Evolutionary conservation across 2,113 vertebrate genomes (phyloP).

Genomic region (Cebus imitator): DNA sequence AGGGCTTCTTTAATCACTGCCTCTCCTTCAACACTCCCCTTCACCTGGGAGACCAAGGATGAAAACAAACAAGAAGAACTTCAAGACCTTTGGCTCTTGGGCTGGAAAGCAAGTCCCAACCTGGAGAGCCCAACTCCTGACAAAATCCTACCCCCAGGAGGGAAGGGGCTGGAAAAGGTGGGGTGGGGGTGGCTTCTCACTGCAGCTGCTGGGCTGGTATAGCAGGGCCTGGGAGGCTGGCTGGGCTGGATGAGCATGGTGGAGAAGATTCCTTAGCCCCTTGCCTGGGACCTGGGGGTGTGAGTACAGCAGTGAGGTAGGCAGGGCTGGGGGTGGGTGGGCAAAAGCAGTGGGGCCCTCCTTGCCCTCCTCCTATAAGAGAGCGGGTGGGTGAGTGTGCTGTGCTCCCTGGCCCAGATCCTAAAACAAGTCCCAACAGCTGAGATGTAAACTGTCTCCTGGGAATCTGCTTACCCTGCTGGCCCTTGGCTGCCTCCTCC

Average conservation of each 20-base stretch:
- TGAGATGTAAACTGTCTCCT: conserved; percentile 71
- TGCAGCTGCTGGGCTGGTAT: not conserved
- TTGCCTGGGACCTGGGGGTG: not conserved
- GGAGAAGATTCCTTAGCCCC: not conserved
- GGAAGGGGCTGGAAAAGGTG: conserved; percentile 13
- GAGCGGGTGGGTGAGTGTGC: conserved; percentile 55
- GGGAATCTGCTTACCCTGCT: conserved; percentile 70
- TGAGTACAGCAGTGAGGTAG: not conserved
- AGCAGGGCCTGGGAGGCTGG: not conserved
- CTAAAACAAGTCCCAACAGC: conserved; percentile 80
- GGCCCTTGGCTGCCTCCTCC: conserved; percentile 66
- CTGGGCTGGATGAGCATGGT: not conserved
- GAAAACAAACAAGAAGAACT: conserved; percentile 59
- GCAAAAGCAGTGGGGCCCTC: conserved; percentile 18
- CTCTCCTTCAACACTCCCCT: conserved; percentile 27
- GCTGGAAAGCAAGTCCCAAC: conserved; percentile 68
- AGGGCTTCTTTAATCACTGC: not conserved
- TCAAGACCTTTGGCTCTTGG: conserved; percentile 57
- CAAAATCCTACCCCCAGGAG: conserved; percentile 29
- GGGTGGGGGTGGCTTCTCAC: not conserved
- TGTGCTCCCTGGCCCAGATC: conserved; percentile 63
- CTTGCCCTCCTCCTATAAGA: conserved; percentile 44
- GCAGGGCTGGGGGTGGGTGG: not conserved
- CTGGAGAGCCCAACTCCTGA: conserved; percentile 58
- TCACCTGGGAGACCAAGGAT: conserved; percentile 56